phyloP scores from a whole-genome alignment of 2,888 invertebrate genomes.

The Mellilla xanthometata region DNA sequence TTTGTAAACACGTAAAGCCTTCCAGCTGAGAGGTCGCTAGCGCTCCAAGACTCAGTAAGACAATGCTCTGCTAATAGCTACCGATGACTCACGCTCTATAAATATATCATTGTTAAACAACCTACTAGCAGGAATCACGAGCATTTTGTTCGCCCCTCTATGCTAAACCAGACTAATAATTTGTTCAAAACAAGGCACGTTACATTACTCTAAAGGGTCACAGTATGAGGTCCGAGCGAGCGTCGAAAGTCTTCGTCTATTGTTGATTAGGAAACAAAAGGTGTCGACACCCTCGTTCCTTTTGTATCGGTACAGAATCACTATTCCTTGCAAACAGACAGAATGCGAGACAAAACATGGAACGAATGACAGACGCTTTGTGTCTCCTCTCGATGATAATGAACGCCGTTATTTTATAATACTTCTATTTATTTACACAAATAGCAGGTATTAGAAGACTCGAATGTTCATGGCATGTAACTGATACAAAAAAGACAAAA shows the following conservation, averaged over 20 bases:
- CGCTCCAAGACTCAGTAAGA: slow-evolving; percentile 50
- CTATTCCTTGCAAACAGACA: slow-evolving; percentile 59
- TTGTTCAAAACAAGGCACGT: slow-evolving; percentile 72
- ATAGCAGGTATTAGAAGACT: slow-evolving; percentile 10
- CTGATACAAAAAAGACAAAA: no score
- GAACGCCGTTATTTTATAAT: slow-evolving; percentile 68
- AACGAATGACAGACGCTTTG: slow-evolving; percentile 63
- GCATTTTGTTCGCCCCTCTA: slow-evolving; percentile 65
- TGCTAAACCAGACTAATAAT: slow-evolving; percentile 81
- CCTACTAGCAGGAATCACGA: slow-evolving; percentile 72
- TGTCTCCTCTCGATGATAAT: slow-evolving; percentile 58
- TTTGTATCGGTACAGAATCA: slow-evolving; percentile 65
- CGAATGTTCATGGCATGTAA: not conserved
- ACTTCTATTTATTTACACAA: slow-evolving; percentile 30
- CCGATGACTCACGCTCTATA: slow-evolving; percentile 73
- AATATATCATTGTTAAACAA: slow-evolving; percentile 72
- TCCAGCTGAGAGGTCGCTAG: slow-evolving; percentile 65
- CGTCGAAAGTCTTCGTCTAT: slow-evolving; percentile 57
- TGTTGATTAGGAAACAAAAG: slow-evolving; percentile 75
- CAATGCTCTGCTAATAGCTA: slow-evolving; percentile 68
- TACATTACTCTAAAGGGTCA: slow-evolving; percentile 63
- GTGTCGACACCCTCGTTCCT: slow-evolving; percentile 78
- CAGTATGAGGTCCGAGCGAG: slow-evolving; percentile 66
- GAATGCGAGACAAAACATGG: slow-evolving; percentile 64
- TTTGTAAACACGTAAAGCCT: slow-evolving; percentile 78